Base-by-base conservation (phyloP, 2,113 vertebrate genomes). In the Nestor notabilis region DNA sequence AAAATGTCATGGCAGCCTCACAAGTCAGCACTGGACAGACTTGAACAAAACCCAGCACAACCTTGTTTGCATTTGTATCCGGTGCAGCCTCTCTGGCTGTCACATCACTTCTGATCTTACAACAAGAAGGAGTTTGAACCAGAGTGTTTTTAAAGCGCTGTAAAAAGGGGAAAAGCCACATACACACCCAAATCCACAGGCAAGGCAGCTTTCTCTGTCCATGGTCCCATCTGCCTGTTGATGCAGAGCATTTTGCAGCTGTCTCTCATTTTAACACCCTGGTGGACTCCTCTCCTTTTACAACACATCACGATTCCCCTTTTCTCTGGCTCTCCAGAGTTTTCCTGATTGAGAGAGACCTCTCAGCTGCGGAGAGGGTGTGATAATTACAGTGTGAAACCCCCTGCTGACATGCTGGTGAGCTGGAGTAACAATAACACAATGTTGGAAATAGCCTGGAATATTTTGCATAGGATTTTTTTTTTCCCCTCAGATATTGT, bases 11-110 rank as follows among this genome's bases (percentile, higher is more conserved):
- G 1, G 52, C 58, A 77, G 63, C 41, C 44, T 37, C 63, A 8
- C 0, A 10, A 90, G 39, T 9, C 65, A 23, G 39, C 50, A 0
- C 10, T 1, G 31, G 60, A 31, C 2, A 4, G 28, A 27, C 1
- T 10, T 37, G 11, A 53, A 20, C 31, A 58, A 53, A 53, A 53
- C 37, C 5, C 49, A 69, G 37, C 17, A 23, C 60, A 17, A 10
- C n/a, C 25, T 14, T 7, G 21, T 41, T 52, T 29, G 58, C 35
- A 29, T 89, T 82, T 58, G 58, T 17, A 14, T 13, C 61, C 11
- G 20, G 63, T 12, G 50, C 71, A 88, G 55, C 68, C 72, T 69
- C 53, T 49, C 28, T 25, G 79, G 37, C 68, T 92, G 63, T 41
- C 58, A 39, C 71, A 28, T 10, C 29, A 0, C 66, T 11, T 64